phyloP scores from a whole-genome alignment of 2,113 vertebrate species.

The Pampusana beccarii region DNA sequence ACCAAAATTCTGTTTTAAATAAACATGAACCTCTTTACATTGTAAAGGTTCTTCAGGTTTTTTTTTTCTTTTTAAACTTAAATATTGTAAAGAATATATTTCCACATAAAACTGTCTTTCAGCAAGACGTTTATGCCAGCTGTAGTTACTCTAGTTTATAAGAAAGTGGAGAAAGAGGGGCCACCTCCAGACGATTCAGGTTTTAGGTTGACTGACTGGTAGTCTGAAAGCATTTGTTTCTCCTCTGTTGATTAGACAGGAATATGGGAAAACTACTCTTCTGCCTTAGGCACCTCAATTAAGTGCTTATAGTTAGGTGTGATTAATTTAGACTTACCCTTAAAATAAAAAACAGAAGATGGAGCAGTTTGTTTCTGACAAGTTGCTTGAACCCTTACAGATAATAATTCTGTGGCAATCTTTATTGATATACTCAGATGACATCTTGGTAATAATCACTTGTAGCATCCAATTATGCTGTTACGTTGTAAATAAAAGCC shows the following conservation, averaged over 20 bases:
- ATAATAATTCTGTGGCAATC: not conserved
- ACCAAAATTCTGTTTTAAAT: not conserved
- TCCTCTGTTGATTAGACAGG: not conserved
- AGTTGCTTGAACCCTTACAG: not conserved
- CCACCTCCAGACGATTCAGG: not conserved
- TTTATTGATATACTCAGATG: not conserved
- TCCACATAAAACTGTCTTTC: not conserved
- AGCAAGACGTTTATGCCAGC: not conserved
- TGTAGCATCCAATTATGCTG: not conserved
- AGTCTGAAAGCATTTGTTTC: not conserved
- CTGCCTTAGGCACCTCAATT: not conserved
- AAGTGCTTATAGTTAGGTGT: not conserved
- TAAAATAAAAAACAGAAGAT: not conserved
- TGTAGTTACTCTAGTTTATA: not conserved
- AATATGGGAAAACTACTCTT: not conserved
- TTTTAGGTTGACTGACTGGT: not conserved
- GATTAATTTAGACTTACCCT: not conserved
- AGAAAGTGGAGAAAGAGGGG: not conserved
- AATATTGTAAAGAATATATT: not conserved
- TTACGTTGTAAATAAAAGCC: not conserved
- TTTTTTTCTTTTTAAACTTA: not conserved
- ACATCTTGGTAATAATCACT: not conserved
- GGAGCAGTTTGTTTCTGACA: not conserved
- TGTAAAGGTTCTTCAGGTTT: not conserved
- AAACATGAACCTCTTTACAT: not conserved